Base-by-base conservation (phyloP, 2,113 vertebrate genomes). In the Prunella himalayana region DNA sequence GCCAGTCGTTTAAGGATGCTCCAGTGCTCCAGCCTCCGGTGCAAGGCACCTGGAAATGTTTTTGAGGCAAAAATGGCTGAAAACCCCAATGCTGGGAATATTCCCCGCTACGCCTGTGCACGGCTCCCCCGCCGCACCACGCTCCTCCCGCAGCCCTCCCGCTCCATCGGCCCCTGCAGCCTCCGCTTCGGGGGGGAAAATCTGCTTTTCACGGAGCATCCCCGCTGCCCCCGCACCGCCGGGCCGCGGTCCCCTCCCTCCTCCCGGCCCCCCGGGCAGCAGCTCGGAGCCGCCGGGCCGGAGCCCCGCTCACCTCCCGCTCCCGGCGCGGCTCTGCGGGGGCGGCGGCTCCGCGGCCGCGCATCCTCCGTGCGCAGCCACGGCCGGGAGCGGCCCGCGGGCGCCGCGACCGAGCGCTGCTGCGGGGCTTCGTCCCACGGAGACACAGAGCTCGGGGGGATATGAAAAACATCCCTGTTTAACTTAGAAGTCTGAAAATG, bases 341-440 rank as follows among this genome's bases (percentile, higher is more conserved):
- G n/a, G 65, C 84, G 27, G 56, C 35, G 25, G 44, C 33, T 41
- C 73, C 50, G 60, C 33, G 53, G 61, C 42, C 39, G 90, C 76
- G 92, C 92, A 71, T 71, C 88, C 94, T 80, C 89, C 72, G 68
- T 86, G 88, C 75, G 90, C 81, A 75, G 64, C 82, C 12, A 6
- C 23, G 3, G 81, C 64, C 31, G 10, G 16, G 10, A 5, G 50
- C 61, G 2, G 6, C 86, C 7, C 31, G 5, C 3, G 0, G 25
- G 28, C 1, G 47, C 45, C 1, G n/a, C 23, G 1, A 0, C 59
- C 10, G 2, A 7, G 31, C 0, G 7, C 25, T n/a, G 1, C 49
- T 10, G 53, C 39, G 3, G 0, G 42, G 30, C 4, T 21, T 10
- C 3, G 60, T 1, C 7, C 50, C 0, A 0, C 2, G 1, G 1